Evolutionary conservation across 2,797 vertebrate species (phyloP).

Genomic region (Eremophila alpestris): DNA sequence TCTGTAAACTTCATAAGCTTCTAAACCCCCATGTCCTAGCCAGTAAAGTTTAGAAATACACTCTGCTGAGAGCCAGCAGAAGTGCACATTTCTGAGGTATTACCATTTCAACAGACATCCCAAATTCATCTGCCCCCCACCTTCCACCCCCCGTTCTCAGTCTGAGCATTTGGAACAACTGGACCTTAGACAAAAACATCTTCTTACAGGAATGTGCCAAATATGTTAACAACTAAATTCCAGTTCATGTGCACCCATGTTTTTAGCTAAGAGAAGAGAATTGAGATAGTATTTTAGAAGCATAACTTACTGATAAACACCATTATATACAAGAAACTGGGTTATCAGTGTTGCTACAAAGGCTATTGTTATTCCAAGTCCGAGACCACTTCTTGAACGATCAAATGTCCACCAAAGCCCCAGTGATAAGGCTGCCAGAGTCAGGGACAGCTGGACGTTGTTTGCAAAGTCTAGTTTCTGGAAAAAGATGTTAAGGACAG

Average conservation of each 20-base stretch:
- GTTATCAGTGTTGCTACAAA: slow-evolving; percentile 94
- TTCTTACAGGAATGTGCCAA: background rate
- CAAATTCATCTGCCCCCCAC: background rate
- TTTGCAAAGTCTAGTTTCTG: slow-evolving; percentile 98
- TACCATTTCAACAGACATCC: background rate
- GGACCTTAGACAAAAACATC: background rate
- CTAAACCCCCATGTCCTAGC: background rate
- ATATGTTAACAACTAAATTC: background rate
- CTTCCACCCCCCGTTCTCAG: background rate
- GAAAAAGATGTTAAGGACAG: slow-evolving; percentile 81
- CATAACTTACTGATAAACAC: slow-evolving; percentile 92
- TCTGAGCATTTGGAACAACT: background rate
- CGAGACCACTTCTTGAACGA: slow-evolving; percentile 95
- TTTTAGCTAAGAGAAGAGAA: background rate
- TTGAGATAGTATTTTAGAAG: background rate
- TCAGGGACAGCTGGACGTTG: slow-evolving; percentile 94
- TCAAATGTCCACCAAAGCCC: slow-evolving; percentile 99
- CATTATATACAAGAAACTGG: slow-evolving; percentile 96
- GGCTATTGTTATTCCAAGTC: slow-evolving; percentile 95
- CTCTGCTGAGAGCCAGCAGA: background rate
- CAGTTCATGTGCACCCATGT: background rate
- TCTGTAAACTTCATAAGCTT: background rate
- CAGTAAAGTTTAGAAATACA: background rate
- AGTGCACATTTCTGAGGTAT: background rate
- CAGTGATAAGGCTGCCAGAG: slow-evolving; percentile 92